Conservation (phyloP, 2,888 invertebrate genomes). For the Mesorhabditis spiculigera region DNA sequence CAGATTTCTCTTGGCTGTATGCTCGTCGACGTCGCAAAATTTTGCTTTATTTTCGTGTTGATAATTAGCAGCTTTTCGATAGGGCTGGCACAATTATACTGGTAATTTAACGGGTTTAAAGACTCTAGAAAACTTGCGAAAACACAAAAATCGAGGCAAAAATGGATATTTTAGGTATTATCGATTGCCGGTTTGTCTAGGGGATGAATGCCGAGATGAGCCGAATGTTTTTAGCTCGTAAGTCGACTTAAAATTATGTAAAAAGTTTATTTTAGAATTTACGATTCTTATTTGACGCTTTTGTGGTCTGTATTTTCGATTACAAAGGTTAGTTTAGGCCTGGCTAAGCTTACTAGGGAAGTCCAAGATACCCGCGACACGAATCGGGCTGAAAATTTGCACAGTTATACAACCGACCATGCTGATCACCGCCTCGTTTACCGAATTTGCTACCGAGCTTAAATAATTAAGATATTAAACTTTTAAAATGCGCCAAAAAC, state of each 20-base stretch:
- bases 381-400: too few relatives aligned
- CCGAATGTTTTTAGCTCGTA: conserved; percentile 60
- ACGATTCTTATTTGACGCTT: conserved; percentile 61
- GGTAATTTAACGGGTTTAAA: conserved; percentile 29
- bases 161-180: conserved; percentile 57
- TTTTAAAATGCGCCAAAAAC: too few relatives aligned
- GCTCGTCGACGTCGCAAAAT: conserved; percentile 66
- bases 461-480: too few relatives aligned
- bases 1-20: conserved; percentile 63
- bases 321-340: conserved; percentile 41
- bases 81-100: conserved; percentile 63
- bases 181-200: conserved; percentile 59
- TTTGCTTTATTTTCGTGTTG: conserved; percentile 64
- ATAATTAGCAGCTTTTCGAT: conserved; percentile 64
- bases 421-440: too few relatives aligned
- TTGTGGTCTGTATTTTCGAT: conserved; percentile 63
- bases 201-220: conserved; percentile 47
- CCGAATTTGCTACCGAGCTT: too few relatives aligned
- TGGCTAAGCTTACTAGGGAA: too few relatives aligned
- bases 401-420: too few relatives aligned
- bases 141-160: not conserved
- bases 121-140: not conserved
- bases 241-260: conserved; percentile 22
- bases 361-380: too few relatives aligned
- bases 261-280: conserved; percentile 56